Base-by-base conservation (phyloP, 1,140 invertebrate genomes). In the Spodoptera litura region DNA sequence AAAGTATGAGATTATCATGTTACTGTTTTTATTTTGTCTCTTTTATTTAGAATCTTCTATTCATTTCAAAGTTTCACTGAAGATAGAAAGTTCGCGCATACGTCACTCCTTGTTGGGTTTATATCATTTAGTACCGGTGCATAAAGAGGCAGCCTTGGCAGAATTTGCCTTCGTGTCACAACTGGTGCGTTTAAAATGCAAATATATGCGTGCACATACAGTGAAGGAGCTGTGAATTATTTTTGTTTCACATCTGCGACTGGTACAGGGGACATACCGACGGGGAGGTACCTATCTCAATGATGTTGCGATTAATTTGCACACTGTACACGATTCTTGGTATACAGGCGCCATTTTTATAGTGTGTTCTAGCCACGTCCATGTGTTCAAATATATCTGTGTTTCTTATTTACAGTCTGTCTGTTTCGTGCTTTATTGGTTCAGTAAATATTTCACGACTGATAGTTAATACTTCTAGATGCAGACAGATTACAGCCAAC, bases 221-320 rank as follows among this genome's bases (percentile, higher is more conserved):
- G 72, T 74, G 35, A 27, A 71, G 59, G 59, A 74, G 35, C 72
- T 74, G 56, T 44, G 66, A 70, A 53, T 31, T 68, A 13, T 38
- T 56, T 56, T 52, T 70, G 44, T 52, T 27, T 52, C 44, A 70
- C 25, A 70, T 70, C 49, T 66, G 51, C 31, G n/a, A 64, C 62
- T 3, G 12, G 64, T 13, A 20, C 20, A 20, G 20, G 70, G 72
- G 56, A 61, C 44, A 61, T 61, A 44, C 56, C 72, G 56, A 38
- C 72, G 72, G 72, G 72, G 44, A 59, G 11, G 56, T 25, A 74
- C 72, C 72, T 55, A 20, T 70, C 49, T 27, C 49, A 64, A 49
- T 49, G 51, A 52, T 70, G 3, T 51, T 51, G 8, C n/a, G 62
- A 66, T 66, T 66, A 66, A 66, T 66, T 49, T 11, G 35, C 38